phyloP scores from a whole-genome alignment of 1,140 invertebrate genomes.

The Amyelois transitella region DNA sequence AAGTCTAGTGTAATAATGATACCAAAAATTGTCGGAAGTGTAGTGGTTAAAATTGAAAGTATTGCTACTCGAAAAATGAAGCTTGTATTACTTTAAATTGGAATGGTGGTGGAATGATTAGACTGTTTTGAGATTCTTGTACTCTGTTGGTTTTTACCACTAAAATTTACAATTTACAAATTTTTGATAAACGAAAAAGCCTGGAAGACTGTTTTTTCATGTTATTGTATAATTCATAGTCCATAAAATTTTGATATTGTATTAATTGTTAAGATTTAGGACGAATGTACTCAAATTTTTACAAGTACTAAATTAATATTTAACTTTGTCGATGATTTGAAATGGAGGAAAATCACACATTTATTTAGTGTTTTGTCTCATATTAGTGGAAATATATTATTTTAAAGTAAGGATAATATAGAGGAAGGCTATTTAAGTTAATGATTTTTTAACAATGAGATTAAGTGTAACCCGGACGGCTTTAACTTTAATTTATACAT shows the following conservation, averaged over 20 bases:
- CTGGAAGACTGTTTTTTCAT: slow-evolving; percentile 69
- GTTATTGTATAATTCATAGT: slow-evolving; percentile 63
- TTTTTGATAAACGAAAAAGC: slow-evolving; percentile 64
- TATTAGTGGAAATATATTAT: no score
- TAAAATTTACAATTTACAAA: slow-evolving; percentile 69
- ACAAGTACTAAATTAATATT: slow-evolving; percentile 15
- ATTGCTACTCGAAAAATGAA: slow-evolving; percentile 12
- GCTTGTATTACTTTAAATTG: slow-evolving; percentile 9
- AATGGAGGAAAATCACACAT: background rate
- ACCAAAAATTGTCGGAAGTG: slow-evolving; percentile 43
- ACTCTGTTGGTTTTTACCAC: slow-evolving; percentile 48
- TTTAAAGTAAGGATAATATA: no score
- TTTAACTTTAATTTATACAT: no score
- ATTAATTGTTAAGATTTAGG: slow-evolving; percentile 60
- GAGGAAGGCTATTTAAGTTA: no score
- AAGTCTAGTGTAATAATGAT: slow-evolving; percentile 35
- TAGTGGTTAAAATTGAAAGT: slow-evolving; percentile 33
- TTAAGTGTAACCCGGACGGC: no score
- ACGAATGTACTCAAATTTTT: slow-evolving; percentile 28
- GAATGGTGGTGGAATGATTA: slow-evolving; percentile 25
- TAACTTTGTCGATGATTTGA: background rate
- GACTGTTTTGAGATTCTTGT: slow-evolving; percentile 53
- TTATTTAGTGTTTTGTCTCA: no score
- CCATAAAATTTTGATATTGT: slow-evolving; percentile 67
- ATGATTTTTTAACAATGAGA: no score